Conservation (phyloP, 1,140 invertebrate genomes). For the Cotesia typhae region DNA sequence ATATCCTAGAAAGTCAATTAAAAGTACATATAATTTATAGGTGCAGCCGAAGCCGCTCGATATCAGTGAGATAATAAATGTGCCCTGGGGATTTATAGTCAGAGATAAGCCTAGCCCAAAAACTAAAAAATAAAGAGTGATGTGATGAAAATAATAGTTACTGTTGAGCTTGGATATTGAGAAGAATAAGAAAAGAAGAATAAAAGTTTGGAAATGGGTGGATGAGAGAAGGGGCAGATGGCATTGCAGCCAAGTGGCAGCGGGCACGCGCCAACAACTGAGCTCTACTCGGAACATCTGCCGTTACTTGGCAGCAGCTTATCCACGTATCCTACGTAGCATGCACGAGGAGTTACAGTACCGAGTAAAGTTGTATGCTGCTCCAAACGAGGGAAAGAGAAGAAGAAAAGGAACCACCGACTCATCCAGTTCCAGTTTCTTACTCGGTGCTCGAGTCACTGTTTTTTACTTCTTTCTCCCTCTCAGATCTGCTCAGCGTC, state of each 20-base stretch:
- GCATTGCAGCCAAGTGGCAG: slow-evolving; percentile 63
- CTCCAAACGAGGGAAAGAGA: slow-evolving; percentile 20
- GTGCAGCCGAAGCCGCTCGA: too few relatives aligned
- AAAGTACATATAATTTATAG: too few relatives aligned
- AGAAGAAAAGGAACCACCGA: slow-evolving; percentile 46
- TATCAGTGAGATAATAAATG: too few relatives aligned
- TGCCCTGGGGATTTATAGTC: too few relatives aligned
- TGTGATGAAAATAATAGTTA: slow-evolving; percentile 2
- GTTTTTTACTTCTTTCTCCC: slow-evolving; percentile 35
- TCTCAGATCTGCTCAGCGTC: slow-evolving; percentile 16
- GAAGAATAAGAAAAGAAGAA: slow-evolving; percentile 21
- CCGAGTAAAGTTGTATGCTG: slow-evolving; percentile 42
- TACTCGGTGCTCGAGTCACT: slow-evolving; percentile 48
- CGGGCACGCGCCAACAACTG: slow-evolving; percentile 63
- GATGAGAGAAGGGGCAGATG: slow-evolving; percentile 35
- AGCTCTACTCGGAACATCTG: slow-evolving; percentile 49
- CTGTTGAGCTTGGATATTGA: neutral
- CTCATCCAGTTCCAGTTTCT: slow-evolving; percentile 45
- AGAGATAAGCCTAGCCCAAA: neutral
- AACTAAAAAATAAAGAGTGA: neutral
- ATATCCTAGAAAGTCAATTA: too few relatives aligned
- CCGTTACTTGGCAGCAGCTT: slow-evolving; percentile 44
- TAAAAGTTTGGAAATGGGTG: neutral
- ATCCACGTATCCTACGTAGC: slow-evolving; percentile 34
- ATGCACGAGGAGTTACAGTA: slow-evolving; percentile 42